These are phyloP conservation scores for Sebastiscus tertius DNA, from an alignment of 2,797 vertebrate genomes.

Conservation along the genomic window DNA sequence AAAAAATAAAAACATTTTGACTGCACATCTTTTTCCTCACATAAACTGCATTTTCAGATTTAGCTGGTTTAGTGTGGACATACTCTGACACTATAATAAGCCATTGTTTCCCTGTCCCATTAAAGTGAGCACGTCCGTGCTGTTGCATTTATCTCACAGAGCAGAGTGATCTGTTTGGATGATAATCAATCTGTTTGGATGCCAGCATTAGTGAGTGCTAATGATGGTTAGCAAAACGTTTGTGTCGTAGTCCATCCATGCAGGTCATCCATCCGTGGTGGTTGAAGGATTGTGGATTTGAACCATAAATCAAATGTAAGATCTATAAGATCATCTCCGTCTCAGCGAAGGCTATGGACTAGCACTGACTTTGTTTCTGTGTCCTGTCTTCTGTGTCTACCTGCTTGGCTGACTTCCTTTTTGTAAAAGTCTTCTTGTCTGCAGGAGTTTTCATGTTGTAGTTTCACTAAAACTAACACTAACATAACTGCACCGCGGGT, in stretches of 20 bases:
- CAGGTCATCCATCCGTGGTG: not conserved
- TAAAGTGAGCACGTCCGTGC: not conserved
- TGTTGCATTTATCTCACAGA: not conserved
- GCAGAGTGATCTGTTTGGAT: too few relatives aligned
- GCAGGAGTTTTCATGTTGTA: not conserved
- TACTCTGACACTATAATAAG: too few relatives aligned
- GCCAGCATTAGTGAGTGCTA: too few relatives aligned
- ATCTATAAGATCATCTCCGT: not conserved
- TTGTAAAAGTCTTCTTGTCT: not conserved
- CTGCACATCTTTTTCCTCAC: too few relatives aligned
- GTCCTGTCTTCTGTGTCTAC: not conserved
- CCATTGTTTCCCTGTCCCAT: too few relatives aligned
- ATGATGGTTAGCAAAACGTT: too few relatives aligned
- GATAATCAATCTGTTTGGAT: too few relatives aligned
- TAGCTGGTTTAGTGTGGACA: too few relatives aligned
- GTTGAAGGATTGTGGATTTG: not conserved
- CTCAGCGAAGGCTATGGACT: not conserved
- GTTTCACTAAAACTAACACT: not conserved
- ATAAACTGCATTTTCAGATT: too few relatives aligned
- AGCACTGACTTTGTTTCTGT: not conserved
- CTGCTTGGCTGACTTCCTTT: not conserved
- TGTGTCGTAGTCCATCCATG: too few relatives aligned
- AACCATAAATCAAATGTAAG: not conserved
- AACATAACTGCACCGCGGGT: not conserved
- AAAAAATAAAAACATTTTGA: too few relatives aligned